phyloP scores from a whole-genome alignment of 2,113 vertebrate species.

The Emydocephalus ijimae region DNA sequence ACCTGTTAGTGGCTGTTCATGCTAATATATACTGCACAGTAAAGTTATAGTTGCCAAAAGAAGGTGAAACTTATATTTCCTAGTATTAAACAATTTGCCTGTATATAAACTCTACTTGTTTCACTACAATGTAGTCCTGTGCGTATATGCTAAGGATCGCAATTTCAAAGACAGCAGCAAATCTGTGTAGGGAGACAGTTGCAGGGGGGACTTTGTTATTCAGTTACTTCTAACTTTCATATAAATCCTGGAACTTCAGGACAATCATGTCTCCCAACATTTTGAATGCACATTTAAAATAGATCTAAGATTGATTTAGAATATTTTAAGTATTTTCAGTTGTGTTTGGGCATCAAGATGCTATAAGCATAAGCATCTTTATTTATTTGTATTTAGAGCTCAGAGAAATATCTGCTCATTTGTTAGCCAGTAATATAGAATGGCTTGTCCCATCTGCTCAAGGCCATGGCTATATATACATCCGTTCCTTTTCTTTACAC shows the following conservation, averaged over 20 bases:
- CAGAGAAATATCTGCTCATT: background rate
- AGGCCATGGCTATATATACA: background rate
- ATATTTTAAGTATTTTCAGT: background rate
- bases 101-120: background rate
- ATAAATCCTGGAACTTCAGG: background rate
- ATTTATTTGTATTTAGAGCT: background rate
- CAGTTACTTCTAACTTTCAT: background rate
- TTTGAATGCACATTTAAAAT: background rate
- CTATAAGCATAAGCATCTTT: background rate
- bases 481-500: background rate
- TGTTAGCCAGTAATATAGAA: background rate
- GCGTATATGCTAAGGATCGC: background rate
- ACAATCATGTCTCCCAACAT: background rate
- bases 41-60: background rate
- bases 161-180: background rate
- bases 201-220: background rate
- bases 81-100: background rate
- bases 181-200: background rate
- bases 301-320: background rate
- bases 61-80: background rate
- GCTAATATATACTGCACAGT: background rate
- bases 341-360: background rate
- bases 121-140: background rate
- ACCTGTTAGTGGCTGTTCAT: background rate
- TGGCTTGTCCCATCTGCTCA: background rate